phyloP scores from a whole-genome alignment of 2,888 invertebrate species.

The Arctia plantaginis region DNA sequence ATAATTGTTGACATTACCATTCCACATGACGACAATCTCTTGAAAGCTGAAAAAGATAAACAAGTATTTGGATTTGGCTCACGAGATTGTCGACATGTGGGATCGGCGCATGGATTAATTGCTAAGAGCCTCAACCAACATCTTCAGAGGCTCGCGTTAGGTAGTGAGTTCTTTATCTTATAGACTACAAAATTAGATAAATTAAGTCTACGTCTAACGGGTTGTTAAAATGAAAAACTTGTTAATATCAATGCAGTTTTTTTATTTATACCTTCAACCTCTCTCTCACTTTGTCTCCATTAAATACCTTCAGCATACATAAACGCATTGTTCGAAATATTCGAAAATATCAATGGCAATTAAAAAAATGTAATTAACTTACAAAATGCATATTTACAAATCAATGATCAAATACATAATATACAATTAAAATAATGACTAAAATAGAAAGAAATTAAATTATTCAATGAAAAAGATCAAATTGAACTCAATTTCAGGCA shows the following conservation, averaged over 20 bases:
- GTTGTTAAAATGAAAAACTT: slow-evolving; percentile 69
- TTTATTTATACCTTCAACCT: slow-evolving; percentile 82
- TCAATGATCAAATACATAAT: slow-evolving; percentile 82
- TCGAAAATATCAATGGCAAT: slow-evolving; percentile 83
- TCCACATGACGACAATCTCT: no score
- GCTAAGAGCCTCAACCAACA: no score
- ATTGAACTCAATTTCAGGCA: slow-evolving; percentile 65
- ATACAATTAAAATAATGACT: slow-evolving; percentile 86
- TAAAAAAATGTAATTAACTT: slow-evolving; percentile 81
- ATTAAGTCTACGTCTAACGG: not conserved
- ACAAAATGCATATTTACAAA: slow-evolving; percentile 85
- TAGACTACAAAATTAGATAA: not conserved
- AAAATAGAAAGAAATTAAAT: slow-evolving; percentile 73
- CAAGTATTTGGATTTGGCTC: no score
- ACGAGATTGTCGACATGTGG: no score
- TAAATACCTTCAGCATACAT: slow-evolving; percentile 80
- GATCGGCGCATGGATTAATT: no score
- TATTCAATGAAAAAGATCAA: slow-evolving; percentile 67
- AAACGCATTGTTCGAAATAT: slow-evolving; percentile 71
- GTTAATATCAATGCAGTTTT: slow-evolving; percentile 80
- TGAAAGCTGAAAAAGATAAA: no score
- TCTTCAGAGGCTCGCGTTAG: no score
- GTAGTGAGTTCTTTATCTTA: no score
- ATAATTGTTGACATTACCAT: no score
- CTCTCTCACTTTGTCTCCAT: slow-evolving; percentile 73